Evolutionary conservation across 2,797 vertebrate species (phyloP).

Genomic region (Trachurus trachurus): DNA sequence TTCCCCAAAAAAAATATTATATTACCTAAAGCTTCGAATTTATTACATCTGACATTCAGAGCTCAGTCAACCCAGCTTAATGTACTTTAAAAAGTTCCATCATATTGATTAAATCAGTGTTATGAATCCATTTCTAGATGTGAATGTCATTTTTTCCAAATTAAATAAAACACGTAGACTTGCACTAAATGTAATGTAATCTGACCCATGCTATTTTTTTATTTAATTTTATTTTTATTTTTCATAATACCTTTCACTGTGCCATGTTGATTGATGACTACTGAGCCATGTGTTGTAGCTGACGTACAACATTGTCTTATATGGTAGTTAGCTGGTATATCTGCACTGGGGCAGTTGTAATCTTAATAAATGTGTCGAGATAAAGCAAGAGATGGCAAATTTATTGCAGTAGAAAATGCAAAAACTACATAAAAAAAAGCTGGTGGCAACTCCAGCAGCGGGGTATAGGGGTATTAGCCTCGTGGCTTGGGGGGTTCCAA

Average conservation of each 20-base stretch:
- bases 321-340: slow-evolving; percentile 41
- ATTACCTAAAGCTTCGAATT: background rate
- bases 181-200: slow-evolving; percentile 6
- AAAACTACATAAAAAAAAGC: slow-evolving; percentile 18
- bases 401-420: slow-evolving; percentile 19
- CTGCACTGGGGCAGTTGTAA: slow-evolving; percentile 37
- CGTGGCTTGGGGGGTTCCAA: slow-evolving; percentile 28
- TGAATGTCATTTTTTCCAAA: background rate
- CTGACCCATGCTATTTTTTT: background rate
- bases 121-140: background rate
- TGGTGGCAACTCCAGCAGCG: slow-evolving; percentile 24
- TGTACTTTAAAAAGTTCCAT: background rate
- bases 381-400: slow-evolving; percentile 22
- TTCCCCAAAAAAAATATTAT: background rate
- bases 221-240: background rate
- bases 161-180: background rate
- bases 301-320: slow-evolving; percentile 44
- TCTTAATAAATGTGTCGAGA: slow-evolving; percentile 35
- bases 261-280: slow-evolving; percentile 56
- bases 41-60: background rate
- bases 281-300: slow-evolving; percentile 35
- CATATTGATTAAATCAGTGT: slow-evolving; percentile 1
- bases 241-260: background rate
- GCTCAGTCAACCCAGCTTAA: background rate
- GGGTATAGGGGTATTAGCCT: slow-evolving; percentile 16